Conservation (phyloP, 2,888 invertebrate species). For the Drosophila prostipennis region DNA sequence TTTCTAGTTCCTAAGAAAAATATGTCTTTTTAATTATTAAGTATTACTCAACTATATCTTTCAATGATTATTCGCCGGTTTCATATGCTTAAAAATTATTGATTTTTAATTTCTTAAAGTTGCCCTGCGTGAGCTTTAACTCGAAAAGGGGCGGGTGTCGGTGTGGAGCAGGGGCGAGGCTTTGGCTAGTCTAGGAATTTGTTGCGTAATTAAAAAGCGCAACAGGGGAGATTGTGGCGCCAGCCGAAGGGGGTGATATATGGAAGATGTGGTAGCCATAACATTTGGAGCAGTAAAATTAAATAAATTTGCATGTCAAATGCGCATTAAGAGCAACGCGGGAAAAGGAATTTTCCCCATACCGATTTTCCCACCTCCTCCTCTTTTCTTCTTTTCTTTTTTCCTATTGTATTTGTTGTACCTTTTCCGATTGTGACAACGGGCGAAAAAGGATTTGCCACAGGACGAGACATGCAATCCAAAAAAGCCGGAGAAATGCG, state of each 20-base stretch:
- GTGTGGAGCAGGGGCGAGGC: background rate
- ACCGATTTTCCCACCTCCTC: constrained; percentile 14
- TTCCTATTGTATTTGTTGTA: constrained; percentile 21
- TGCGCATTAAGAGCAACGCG: constrained; percentile 66
- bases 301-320: constrained; percentile 78
- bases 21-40: no score
- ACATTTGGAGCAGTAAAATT: constrained; percentile 74
- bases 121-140: constrained; percentile 49
- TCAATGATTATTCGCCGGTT: no score
- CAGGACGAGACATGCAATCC: constrained; percentile 51
- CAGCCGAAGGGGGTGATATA: constrained; percentile 5
- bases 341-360: constrained; percentile 25
- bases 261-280: constrained; percentile 23
- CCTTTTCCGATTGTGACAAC: constrained; percentile 61
- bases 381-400: constrained; percentile 4
- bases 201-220: constrained; percentile 70
- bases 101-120: constrained; percentile 64
- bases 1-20: no score
- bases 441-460: constrained; percentile 64
- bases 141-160: background rate
- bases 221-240: constrained; percentile 51
- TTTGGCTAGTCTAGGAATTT: constrained; percentile 35
- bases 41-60: no score
- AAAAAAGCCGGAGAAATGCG: constrained; percentile 25
- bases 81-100: constrained; percentile 44